Evolutionary conservation across 2,797 vertebrate species (phyloP).

Genomic region (Dermochelys coriacea): DNA sequence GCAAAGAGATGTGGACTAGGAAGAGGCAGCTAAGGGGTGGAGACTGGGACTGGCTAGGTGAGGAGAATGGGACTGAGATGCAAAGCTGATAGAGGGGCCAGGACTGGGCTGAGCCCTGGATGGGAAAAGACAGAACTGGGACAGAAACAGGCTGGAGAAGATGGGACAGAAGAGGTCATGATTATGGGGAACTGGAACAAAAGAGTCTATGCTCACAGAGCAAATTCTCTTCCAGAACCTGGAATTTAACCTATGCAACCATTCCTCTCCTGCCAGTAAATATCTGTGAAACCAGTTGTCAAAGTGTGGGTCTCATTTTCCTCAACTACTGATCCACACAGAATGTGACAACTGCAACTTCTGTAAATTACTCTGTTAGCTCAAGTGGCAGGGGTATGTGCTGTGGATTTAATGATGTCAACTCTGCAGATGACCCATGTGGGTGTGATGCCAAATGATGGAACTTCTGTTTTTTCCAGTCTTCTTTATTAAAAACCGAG

Average conservation of each 20-base stretch:
- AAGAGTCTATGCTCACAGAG: neutral
- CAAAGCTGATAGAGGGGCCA: slow-evolving; percentile 55
- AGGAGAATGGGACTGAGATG: slow-evolving; percentile 18
- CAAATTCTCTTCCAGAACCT: slow-evolving; percentile 11
- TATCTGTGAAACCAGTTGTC: slow-evolving; percentile 48
- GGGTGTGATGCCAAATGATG: too few species aligned
- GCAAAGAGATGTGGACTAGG: slow-evolving; percentile 37
- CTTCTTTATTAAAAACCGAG: too few species aligned
- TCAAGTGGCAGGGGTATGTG: neutral
- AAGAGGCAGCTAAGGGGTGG: slow-evolving; percentile 36
- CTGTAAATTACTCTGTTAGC: neutral
- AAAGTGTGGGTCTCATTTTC: slow-evolving; percentile 1
- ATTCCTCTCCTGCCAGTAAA: slow-evolving; percentile 33
- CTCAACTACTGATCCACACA: neutral
- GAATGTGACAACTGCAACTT: slow-evolving; percentile 24
- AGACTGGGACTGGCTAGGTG: neutral
- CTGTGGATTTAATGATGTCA: neutral
- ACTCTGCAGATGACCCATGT: too few species aligned
- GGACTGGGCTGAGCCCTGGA: slow-evolving; percentile 47
- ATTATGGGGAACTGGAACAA: slow-evolving; percentile 18
- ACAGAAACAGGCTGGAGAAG: neutral
- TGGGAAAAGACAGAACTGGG: slow-evolving; percentile 1
- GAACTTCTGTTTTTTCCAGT: too few species aligned
- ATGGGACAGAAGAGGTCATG: neutral
- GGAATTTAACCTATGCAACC: slow-evolving; percentile 22